Evolutionary conservation across 30 jellyfish, hydroid and myxozoan species (phyloP).

Genomic region (Aurelia coerulea): DNA sequence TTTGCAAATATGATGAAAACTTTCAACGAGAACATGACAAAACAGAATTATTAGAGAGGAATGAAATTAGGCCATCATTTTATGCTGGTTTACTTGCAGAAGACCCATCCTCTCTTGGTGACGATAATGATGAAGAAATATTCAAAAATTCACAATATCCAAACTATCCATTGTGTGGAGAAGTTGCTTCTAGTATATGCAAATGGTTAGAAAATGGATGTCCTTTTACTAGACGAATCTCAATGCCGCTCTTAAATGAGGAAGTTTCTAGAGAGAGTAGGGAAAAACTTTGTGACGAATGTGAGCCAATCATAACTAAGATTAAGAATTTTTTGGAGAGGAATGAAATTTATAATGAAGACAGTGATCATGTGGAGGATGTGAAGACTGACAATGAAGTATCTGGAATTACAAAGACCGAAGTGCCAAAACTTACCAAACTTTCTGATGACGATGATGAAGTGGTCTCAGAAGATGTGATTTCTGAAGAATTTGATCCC

Average conservation of each 20-base stretch:
- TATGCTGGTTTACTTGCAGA: background rate
- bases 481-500: too few relatives aligned
- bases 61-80: conserved; percentile 61
- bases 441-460: background rate
- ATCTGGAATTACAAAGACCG: background rate
- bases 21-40: conserved; percentile 12
- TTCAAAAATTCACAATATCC: conserved; percentile 7
- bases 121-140: too few relatives aligned
- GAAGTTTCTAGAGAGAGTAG: conserved; percentile 43
- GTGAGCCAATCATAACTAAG: conserved; percentile 12
- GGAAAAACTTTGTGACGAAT: background rate
- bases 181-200: background rate
- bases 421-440: background rate
- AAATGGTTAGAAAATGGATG: conserved; percentile 32
- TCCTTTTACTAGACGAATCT: background rate
- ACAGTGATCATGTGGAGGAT: background rate
- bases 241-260: conserved; percentile 36
- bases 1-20: too few relatives aligned
- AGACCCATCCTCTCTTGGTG: too few relatives aligned
- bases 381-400: background rate
- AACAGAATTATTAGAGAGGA: conserved; percentile 60
- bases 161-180: conserved; percentile 9
- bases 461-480: background rate
- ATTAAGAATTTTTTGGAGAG: background rate
- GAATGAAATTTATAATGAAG: too few relatives aligned